Conservation (phyloP, 1,140 invertebrate species). For the Ceratina japonica region DNA sequence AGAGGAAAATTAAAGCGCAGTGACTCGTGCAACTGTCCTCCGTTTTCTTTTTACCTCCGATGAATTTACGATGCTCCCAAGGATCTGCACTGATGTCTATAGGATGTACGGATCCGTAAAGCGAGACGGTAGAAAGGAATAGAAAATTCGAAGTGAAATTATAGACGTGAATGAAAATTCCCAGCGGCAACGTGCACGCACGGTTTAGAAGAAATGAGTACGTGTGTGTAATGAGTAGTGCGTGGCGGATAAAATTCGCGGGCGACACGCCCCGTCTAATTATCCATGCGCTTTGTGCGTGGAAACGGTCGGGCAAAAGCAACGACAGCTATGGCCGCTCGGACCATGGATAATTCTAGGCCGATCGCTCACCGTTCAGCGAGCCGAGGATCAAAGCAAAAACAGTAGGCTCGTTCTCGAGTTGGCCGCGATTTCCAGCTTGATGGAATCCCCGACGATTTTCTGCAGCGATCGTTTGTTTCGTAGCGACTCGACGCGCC, state of each 20-base stretch:
- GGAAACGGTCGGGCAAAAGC: conserved; percentile 35
- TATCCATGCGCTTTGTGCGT: conserved; percentile 63
- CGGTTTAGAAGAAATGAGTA: background rate
- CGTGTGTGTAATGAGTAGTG: background rate
- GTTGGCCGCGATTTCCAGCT: conserved; percentile 41
- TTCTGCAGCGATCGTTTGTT: conserved; percentile 40
- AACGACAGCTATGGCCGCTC: conserved; percentile 47
- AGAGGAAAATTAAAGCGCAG: conserved; percentile 10
- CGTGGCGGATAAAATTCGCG: background rate
- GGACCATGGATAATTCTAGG: conserved; percentile 51
- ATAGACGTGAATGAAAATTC: background rate
- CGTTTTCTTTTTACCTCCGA: too few species aligned
- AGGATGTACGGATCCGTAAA: background rate
- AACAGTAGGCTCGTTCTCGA: conserved; percentile 35
- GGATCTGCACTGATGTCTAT: too few species aligned
- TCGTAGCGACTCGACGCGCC: background rate
- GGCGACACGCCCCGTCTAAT: conserved; percentile 42
- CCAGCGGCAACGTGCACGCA: too few species aligned
- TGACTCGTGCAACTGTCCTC: background rate
- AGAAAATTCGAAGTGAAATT: background rate
- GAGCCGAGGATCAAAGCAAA: conserved; percentile 56
- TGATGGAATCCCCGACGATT: conserved; percentile 41
- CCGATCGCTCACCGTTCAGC: conserved; percentile 59
- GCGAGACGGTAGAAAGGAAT: conserved; percentile 4
- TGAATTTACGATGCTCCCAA: too few species aligned